phyloP scores from a whole-genome alignment of 2,113 vertebrate genomes.

The Emydura subglobosa region DNA sequence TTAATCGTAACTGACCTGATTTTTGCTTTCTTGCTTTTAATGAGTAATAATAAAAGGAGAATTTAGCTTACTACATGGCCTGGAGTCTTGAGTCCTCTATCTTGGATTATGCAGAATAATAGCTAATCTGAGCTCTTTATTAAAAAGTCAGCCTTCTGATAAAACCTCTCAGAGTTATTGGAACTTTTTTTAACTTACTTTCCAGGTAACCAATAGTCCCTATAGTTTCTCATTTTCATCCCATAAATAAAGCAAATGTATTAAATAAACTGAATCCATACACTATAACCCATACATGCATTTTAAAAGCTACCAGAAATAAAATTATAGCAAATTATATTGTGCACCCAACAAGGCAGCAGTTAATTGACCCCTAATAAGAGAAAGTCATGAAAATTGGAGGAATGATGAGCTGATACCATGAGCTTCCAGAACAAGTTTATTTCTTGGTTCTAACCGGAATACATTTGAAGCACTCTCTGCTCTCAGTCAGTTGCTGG shows the following conservation, averaged over 20 bases:
- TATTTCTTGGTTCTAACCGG: not conserved
- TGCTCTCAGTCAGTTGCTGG: not conserved
- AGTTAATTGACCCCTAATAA: not conserved
- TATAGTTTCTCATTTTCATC: not conserved
- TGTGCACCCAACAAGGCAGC: not conserved
- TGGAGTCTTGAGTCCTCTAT: not conserved
- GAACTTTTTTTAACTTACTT: not conserved
- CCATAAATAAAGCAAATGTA: not conserved
- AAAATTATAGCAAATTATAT: not conserved
- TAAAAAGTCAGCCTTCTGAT: not conserved
- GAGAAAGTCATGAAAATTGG: not conserved
- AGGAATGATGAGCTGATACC: not conserved
- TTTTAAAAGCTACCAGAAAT: conserved; percentile 9
- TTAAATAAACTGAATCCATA: not conserved
- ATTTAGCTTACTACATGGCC: not conserved
- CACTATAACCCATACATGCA: not conserved
- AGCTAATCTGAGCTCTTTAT: not conserved
- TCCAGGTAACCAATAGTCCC: not conserved
- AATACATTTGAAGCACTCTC: not conserved
- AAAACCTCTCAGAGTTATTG: not conserved
- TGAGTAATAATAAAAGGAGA: not conserved
- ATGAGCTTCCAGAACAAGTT: not conserved
- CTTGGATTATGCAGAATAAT: not conserved
- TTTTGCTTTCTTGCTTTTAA: conserved; percentile 2
- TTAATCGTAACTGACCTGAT: not conserved